These are phyloP conservation scores for Pygocentrus nattereri DNA, from an alignment of 2,797 vertebrate species.

Conservation along the genomic window DNA sequence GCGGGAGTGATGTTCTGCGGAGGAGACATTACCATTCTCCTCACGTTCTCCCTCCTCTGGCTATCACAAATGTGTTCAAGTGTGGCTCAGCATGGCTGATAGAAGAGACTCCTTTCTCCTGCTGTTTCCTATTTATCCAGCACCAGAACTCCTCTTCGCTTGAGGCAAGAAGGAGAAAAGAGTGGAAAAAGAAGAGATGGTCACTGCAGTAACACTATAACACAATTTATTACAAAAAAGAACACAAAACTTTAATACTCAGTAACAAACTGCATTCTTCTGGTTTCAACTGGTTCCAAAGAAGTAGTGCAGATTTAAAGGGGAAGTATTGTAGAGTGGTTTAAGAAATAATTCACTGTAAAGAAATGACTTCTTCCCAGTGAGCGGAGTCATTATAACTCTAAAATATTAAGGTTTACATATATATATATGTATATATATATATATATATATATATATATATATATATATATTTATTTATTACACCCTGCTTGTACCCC, in stretches of 20 bases:
- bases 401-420: too few species aligned
- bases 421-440: too few species aligned
- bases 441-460: too few species aligned
- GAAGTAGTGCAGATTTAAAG: background rate
- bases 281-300: background rate
- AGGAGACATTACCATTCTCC: slow-evolving; percentile 66
- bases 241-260: background rate
- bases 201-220: slow-evolving; percentile 8
- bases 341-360: too few species aligned
- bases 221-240: background rate
- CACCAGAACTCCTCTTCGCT: slow-evolving; percentile 52
- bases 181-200: background rate
- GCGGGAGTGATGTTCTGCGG: slow-evolving; percentile 60
- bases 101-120: slow-evolving; percentile 66
- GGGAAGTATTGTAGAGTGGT: too few species aligned
- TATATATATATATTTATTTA: too few species aligned
- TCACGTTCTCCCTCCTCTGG: slow-evolving; percentile 67
- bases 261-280: background rate
- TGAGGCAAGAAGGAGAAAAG: slow-evolving; percentile 45
- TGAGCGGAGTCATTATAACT: too few species aligned
- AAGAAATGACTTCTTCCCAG: too few species aligned
- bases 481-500: too few species aligned
- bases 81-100: slow-evolving; percentile 68
- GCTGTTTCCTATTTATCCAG: slow-evolving; percentile 73
- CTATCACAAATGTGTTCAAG: slow-evolving; percentile 70